Evolutionary conservation across 2,888 invertebrate genomes (phyloP), one percentile per base, ranked within the genome.

Genomic region (Nezara viridula): DNA sequence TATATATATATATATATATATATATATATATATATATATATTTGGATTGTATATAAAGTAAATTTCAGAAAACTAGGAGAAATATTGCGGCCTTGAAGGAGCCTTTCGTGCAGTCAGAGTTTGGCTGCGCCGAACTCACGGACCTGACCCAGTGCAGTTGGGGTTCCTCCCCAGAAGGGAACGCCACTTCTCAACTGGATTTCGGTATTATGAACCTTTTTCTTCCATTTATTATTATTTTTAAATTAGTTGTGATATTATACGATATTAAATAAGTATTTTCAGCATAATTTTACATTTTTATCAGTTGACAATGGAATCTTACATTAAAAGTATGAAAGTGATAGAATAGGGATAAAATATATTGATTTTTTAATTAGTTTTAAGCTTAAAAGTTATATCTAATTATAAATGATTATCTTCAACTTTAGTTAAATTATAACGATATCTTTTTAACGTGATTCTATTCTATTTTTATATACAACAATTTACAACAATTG

Each of bases 131-230:
- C 40, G 44, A 21, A 19, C 19, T 32, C 14, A 44, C 77, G 44
- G 77, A 77, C 77, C 77, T 77, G 77, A 77, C 77, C 77, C 77
- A 77, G 77, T 77, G 77, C 24, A 77, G 77, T 77, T 40, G 77
- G 44, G 77, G 40, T 44, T 77, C 40, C 77, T 40, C 77, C 44
- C 77, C 40, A 21, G 77, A 40, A 77, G 77, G 9, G 77, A 60
- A 60, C 27, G 4, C 27, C 60, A 27, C 60, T 60, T 14, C 60
- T 3, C 60, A 60, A 27, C 60, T 14, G 16, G 27, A 14, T 60
- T 27, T 60, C 16, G 27, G 60, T 60, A 60, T 24, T 60, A 4
- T 27, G 16, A 27, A 60, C n/a, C 14, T 16, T 16, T 27, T 4
- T 6, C 14, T 16, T 14, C 4, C 4, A 3, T 60, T 27, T 12